phyloP scores from a whole-genome alignment of 2,113 vertebrate genomes.

The Aythya baeri region DNA sequence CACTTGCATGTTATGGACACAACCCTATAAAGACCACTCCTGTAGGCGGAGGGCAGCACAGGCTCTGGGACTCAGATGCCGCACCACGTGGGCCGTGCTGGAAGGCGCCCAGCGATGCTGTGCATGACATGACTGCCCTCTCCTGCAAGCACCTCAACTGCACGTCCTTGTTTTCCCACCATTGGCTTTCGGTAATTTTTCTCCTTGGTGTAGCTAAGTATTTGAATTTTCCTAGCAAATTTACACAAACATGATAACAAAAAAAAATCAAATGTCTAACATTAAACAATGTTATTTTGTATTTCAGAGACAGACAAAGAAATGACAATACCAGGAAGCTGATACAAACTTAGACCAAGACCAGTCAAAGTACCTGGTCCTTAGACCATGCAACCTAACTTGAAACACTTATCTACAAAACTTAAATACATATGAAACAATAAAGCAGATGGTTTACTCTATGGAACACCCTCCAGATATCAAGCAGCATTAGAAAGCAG shows the following conservation, averaged over 20 bases:
- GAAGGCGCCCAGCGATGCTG: neutral
- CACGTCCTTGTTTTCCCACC: fast-evolving
- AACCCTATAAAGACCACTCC: neutral
- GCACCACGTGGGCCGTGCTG: neutral
- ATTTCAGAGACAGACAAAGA: neutral
- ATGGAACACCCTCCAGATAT: neutral
- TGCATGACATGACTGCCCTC: neutral
- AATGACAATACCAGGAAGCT: neutral
- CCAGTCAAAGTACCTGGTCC: neutral
- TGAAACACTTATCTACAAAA: neutral
- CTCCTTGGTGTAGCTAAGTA: neutral
- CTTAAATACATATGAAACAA: neutral
- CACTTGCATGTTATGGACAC: fast-evolving
- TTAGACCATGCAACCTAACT: neutral
- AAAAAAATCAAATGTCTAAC: too few species aligned
- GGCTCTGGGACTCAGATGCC: neutral
- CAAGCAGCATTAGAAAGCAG: neutral
- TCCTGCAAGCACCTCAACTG: neutral
- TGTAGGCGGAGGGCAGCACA: fast-evolving
- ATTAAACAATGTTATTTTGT: neutral
- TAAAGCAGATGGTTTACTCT: neutral
- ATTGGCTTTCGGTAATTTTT: neutral
- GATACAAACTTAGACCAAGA: neutral
- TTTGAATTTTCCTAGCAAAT: neutral
- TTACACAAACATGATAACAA: neutral